phyloP scores from a whole-genome alignment of 2,888 invertebrate species.

The Athalia circularis region DNA sequence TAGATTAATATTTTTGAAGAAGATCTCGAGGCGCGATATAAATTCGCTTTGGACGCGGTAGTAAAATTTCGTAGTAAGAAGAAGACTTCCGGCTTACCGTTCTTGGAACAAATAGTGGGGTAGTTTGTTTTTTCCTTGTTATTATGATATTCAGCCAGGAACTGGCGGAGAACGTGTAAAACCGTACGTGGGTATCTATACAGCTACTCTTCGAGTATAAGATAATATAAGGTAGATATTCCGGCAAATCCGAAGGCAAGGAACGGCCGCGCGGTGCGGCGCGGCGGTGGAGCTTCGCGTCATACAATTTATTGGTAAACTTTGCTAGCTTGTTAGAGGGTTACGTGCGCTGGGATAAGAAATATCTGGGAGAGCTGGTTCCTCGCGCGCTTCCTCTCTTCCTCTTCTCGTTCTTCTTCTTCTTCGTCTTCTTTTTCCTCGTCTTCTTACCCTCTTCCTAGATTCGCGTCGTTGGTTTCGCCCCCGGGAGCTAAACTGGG shows the following conservation, averaged over 20 bases:
- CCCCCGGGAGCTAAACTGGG: conserved; percentile 10
- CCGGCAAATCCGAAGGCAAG: neutral
- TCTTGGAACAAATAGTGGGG: too few species aligned
- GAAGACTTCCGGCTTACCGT: too few species aligned
- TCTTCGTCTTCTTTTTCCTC: conserved; percentile 45
- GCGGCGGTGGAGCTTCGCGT: conserved; percentile 63
- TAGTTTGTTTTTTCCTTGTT: too few species aligned
- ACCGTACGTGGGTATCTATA: too few species aligned
- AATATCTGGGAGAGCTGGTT: conserved; percentile 61
- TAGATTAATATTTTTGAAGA: too few species aligned
- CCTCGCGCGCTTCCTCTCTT: conserved; percentile 39
- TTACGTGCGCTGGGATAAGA: conserved; percentile 73
- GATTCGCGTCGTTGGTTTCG: conserved; percentile 36
- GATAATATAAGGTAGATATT: neutral
- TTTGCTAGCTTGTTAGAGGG: conserved; percentile 73
- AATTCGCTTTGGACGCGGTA: too few species aligned
- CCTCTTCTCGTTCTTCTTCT: conserved; percentile 37
- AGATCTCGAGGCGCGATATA: too few species aligned
- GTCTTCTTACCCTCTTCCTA: conserved; percentile 43
- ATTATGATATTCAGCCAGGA: too few species aligned
- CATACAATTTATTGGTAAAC: conserved; percentile 74
- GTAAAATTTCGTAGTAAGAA: too few species aligned
- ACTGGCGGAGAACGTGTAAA: too few species aligned
- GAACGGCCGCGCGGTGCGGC: conserved; percentile 56
- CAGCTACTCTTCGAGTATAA: too few species aligned